Conservation (phyloP, 1,140 invertebrate species). For the Arion vulgaris region DNA sequence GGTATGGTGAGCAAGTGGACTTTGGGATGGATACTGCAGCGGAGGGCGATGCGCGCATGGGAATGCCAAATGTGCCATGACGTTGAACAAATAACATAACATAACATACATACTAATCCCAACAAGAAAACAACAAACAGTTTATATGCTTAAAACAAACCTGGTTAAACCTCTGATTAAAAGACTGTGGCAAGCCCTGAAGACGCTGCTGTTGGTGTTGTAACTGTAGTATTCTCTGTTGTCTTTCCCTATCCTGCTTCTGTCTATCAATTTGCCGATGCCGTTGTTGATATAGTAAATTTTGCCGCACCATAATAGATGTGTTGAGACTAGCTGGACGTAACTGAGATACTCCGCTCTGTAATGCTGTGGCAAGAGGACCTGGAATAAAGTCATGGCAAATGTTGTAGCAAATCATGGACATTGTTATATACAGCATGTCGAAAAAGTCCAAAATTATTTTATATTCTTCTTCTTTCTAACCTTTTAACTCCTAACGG, state of each 20-base stretch:
- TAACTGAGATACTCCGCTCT: conserved; percentile 10
- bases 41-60: too few species aligned
- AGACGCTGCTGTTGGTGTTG: conserved; percentile 37
- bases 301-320: conserved; percentile 19
- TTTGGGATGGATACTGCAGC: too few species aligned
- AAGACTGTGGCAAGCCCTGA: conserved; percentile 19
- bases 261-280: conserved; percentile 24
- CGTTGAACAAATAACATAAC: too few species aligned
- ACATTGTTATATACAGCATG: too few species aligned
- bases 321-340: conserved; percentile 18
- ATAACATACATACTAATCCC: too few species aligned
- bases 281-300: conserved; percentile 30
- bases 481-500: too few species aligned
- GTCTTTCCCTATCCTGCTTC: conserved; percentile 8
- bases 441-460: too few species aligned
- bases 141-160: too few species aligned
- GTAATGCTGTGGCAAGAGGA: conserved; percentile 26
- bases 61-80: too few species aligned
- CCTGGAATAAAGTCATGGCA: neutral
- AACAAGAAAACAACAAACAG: neutral
- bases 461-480: too few species aligned
- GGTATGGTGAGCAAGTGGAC: too few species aligned
- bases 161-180: conserved; percentile 34
- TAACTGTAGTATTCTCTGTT: conserved; percentile 10
- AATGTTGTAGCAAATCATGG: too few species aligned